Base-by-base conservation (phyloP, 2,113 vertebrate genomes). In the Puntigrus tetrazona region DNA sequence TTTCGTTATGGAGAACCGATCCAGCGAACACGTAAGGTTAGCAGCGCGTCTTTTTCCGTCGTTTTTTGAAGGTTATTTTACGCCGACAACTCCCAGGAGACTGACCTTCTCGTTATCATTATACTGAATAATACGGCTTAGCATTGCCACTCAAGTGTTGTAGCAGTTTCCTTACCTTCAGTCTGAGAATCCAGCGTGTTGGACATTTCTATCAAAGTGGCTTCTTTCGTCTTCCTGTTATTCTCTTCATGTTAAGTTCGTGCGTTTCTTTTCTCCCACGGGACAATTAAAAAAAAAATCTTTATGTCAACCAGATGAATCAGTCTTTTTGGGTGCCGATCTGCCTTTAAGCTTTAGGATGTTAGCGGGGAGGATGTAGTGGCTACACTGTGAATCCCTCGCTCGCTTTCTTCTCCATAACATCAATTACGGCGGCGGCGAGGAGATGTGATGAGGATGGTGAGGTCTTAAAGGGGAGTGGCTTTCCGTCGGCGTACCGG, bases 141-240 rank as follows among this genome's bases (percentile, higher is more conserved):
- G 16, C 4, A 38, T 20, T 1, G 47, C 47, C 47, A 47, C 59
- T n/a, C 31, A 47, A 22, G 7, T 13, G 29, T 29, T 16, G 10
- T 20, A 43, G 7, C n/a, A 2, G 41, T 65, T 29, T 81, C 2
- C 25, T 89, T 90, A 95, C 93, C 94, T 93, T 72, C 87, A 0
- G 80, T 74, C 75, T 92, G 92, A 7, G 87, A 87, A 7, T 94
- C 92, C 6, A 83, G 43, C 11, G 87, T 74, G 90, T 79, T 90
- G 76, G 92, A 89, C 88, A 95, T 92, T 88, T 95, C 94, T 88
- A 94, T 92, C 76, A 94, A 89, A 90, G 93, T 95, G 89, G 94
- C 94, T 85, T 94, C 93, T 88, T 91, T 92, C 81, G 87, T 82
- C 73, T 92, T 94, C 22, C 93, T 79, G 93, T 93, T 91, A 95